A percentile compares a stretch with the other conserved stretches of the same genome.
phyloP scores from a whole-genome alignment of 2,888 invertebrate species.

The Drosophila ezoana region DNA sequence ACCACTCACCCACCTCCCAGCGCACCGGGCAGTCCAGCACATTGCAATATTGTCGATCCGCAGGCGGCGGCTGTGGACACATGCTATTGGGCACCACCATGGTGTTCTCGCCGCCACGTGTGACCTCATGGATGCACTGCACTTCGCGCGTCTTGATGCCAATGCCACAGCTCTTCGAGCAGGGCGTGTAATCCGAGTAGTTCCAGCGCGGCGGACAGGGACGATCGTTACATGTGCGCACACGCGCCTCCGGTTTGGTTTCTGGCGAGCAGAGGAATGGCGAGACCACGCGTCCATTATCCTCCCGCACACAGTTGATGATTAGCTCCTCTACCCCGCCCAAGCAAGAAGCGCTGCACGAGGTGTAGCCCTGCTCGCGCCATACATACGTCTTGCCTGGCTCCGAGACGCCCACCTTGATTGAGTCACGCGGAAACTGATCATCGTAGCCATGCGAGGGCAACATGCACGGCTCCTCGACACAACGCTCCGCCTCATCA shows the following conservation, averaged over 20 bases:
- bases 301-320: constrained; percentile 94
- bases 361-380: constrained; percentile 95
- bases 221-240: constrained; percentile 96
- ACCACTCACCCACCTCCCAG: constrained; percentile 96
- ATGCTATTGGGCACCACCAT: constrained; percentile 96
- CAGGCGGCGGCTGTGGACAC: constrained; percentile 95
- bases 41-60: constrained; percentile 95
- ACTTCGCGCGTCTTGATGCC: constrained; percentile 96
- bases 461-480: constrained; percentile 91
- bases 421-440: constrained; percentile 84
- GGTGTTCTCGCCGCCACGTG: constrained; percentile 94
- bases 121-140: constrained; percentile 88
- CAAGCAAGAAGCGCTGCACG: constrained; percentile 97
- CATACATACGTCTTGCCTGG: constrained; percentile 94
- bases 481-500: constrained; percentile 93
- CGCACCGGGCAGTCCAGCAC: constrained; percentile 95
- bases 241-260: constrained; percentile 94
- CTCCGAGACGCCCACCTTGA: constrained; percentile 89
- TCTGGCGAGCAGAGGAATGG: constrained; percentile 94
- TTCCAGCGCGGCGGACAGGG: constrained; percentile 98
- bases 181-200: constrained; percentile 94
- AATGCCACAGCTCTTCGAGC: constrained; percentile 97
- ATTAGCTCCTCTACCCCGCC: constrained; percentile 95
- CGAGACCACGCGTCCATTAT: constrained; percentile 93
- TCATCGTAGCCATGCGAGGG: constrained; percentile 86